Conservation (phyloP, 2,113 vertebrate genomes). For the Pantherophis guttatus region DNA sequence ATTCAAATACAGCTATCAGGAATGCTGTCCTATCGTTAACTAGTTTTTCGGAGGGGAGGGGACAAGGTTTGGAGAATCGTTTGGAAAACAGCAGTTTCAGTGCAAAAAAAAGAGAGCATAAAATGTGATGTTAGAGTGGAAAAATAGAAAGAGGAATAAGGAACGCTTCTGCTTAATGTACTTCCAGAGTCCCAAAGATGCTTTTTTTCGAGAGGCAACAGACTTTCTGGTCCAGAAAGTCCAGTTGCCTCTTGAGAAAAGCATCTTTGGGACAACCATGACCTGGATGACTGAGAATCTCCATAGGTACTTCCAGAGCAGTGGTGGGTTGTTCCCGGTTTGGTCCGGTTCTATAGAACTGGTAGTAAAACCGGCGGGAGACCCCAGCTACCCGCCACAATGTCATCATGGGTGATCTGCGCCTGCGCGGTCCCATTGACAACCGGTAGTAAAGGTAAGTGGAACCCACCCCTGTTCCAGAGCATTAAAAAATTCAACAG, state of each 20-base stretch:
- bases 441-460: too few species aligned
- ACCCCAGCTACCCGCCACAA: too few species aligned
- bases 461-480: neutral
- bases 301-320: neutral
- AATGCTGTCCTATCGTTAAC: constrained; percentile 38
- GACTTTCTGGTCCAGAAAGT: too few species aligned
- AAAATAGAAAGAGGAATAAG: neutral
- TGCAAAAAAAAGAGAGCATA: neutral
- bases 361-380: too few species aligned
- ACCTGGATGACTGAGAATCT: too few species aligned
- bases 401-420: too few species aligned
- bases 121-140: neutral
- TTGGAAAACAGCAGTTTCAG: neutral
- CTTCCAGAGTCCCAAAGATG: neutral
- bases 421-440: too few species aligned
- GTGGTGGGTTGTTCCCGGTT: too few species aligned
- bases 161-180: neutral
- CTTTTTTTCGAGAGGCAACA: too few species aligned
- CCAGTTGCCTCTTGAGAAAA: too few species aligned
- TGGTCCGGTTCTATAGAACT: too few species aligned
- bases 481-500: neutral
- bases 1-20: constrained; percentile 29
- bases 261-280: too few species aligned
- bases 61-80: neutral
- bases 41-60: constrained; percentile 1